Percentiles rank a stretch among this genome's conserved stretches.
Conservation (phyloP, 2,113 vertebrate species). For the Megaptera novaeangliae region DNA sequence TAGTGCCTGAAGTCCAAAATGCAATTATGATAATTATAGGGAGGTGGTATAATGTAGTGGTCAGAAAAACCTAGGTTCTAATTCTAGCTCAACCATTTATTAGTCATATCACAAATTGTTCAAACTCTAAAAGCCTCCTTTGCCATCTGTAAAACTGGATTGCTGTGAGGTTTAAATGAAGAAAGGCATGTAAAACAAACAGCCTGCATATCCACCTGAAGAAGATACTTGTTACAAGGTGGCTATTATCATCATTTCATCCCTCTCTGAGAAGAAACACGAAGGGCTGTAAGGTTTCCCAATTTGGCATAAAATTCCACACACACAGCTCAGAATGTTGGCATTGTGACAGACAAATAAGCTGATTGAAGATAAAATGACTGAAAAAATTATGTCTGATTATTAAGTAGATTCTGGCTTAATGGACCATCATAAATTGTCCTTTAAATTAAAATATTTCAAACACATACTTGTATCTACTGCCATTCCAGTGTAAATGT, state of each 20-base stretch:
- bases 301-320: neutral
- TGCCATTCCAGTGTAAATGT: neutral
- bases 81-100: neutral
- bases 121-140: neutral
- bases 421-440: neutral
- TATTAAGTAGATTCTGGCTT: neutral
- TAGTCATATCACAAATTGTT: neutral
- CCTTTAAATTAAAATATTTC: conserved; percentile 17
- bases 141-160: neutral
- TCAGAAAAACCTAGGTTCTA: neutral
- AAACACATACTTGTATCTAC: neutral
- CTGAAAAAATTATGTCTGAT: neutral
- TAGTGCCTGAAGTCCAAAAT: neutral
- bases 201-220: neutral
- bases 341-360: neutral
- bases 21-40: neutral
- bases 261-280: neutral
- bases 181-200: neutral
- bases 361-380: neutral
- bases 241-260: neutral
- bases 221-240: neutral
- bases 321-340: neutral
- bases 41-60: neutral
- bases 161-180: neutral
- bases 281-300: neutral